A percentile compares a stretch with the other conserved stretches of the same genome.
Conservation (phyloP, 1,140 invertebrate species). For the Bilobella aurantiaca region DNA sequence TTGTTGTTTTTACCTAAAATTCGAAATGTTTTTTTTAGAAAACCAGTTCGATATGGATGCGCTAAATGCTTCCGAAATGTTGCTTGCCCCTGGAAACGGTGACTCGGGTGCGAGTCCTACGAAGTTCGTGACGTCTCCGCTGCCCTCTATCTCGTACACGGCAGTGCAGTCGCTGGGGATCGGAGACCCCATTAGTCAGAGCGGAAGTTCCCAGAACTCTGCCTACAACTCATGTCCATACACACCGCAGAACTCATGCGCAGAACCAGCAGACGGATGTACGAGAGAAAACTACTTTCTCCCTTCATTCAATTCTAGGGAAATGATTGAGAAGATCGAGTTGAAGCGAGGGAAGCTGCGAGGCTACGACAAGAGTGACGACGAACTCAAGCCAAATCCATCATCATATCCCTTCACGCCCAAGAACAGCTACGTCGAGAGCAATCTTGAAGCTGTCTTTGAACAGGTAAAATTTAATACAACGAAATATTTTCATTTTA, state of each 20-base stretch:
- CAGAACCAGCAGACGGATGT: constrained; percentile 34
- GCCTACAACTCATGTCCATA: constrained; percentile 39
- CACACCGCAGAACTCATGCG: constrained; percentile 37
- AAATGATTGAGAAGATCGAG: constrained; percentile 39
- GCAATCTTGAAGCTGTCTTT: constrained; percentile 35
- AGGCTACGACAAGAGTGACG: constrained; percentile 35
- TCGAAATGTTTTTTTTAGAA: neutral
- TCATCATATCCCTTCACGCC: constrained; percentile 38
- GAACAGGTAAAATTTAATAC: constrained; percentile 16
- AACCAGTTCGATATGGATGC: constrained; percentile 24
- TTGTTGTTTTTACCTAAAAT: neutral
- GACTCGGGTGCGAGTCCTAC: constrained; percentile 34
- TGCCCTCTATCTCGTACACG: constrained; percentile 33
- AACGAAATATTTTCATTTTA: no score
- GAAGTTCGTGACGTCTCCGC: constrained; percentile 13
- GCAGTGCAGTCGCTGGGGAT: constrained; percentile 30
- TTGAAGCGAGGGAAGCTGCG: constrained; percentile 35
- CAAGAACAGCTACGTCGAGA: constrained; percentile 39
- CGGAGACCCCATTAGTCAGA: constrained; percentile 33
- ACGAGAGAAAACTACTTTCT: constrained; percentile 30
- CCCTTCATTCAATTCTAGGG: constrained; percentile 39
- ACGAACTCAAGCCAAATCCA: constrained; percentile 22
- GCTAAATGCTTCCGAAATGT: constrained; percentile 27
- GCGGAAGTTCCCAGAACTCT: constrained; percentile 35
- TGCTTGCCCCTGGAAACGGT: constrained; percentile 30